Evolutionary conservation across 2,113 vertebrate species (phyloP), one percentile per base, ranked within the genome.

Genomic region (Neomonachus schauinslandi): DNA sequence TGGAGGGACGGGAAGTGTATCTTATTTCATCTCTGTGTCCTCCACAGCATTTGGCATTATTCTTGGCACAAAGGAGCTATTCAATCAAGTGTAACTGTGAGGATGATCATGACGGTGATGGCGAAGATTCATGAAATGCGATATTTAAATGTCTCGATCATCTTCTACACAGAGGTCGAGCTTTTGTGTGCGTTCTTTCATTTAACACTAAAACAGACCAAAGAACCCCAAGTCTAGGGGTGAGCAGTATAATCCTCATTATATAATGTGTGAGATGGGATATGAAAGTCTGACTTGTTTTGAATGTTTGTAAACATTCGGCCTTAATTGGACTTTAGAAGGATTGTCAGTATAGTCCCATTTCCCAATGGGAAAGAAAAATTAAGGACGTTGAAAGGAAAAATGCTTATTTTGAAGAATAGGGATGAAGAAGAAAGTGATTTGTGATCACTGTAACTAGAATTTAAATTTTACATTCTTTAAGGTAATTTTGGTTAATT

Each of bases 401-500:
- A 53, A 42, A 81, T 57, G 46, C 14, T 89, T 71, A 63, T 71
- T 57, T 55, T 91, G 14, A 98, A 76, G 53, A 79, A 57, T 36
- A 57, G 24, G 31, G 4, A 88, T 82, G 15, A 26, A 26, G 51
- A 69, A 83, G 71, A 74, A 94, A 42, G 51, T 21, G 19, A 86
- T 10, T 92, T 95, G 76, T 89, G 61, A 51, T 89, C 31, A 69
- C 46, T 85, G 31, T 55, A 76, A 85, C 42, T 4, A 91, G 67
- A 63, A 76, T 85, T 92, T 81, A 81, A 63, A 51, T 59, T 86
- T 77, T 92, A 53, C 74, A 67, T 80, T 26, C 49, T 84, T 91
- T 67, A 88, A 93, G 76, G 94, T 87, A 46, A 86, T 36, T 91
- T 91, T 83, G 33, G 31, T 88, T 87, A 39, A 88, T 51, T 93